Evolutionary conservation across 2,797 vertebrate genomes (phyloP).

Genomic region (Sciurus vulgaris): DNA sequence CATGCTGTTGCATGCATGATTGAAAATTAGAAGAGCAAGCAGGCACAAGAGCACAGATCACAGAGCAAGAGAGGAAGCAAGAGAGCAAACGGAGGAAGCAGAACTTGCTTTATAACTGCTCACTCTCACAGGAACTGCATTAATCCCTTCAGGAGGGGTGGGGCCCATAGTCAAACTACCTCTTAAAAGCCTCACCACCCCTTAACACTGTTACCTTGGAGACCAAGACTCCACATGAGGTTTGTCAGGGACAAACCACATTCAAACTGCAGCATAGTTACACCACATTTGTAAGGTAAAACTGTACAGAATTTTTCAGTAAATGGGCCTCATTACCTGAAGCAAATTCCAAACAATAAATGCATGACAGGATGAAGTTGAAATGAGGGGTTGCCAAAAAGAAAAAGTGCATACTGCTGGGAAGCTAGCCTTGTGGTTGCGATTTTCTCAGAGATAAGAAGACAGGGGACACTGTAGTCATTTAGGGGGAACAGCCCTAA

Average conservation of each 20-base stretch:
- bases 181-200: no score
- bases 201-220: not conserved
- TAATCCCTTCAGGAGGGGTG: not conserved
- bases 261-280: not conserved
- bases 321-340: not conserved
- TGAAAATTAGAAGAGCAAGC: not conserved
- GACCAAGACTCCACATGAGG: not conserved
- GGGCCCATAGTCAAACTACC: not conserved
- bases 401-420: not conserved
- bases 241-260: not conserved
- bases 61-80: not conserved
- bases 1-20: not conserved
- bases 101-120: not conserved
- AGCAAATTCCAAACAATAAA: conserved; percentile 43
- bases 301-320: not conserved
- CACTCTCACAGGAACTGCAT: not conserved
- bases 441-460: not conserved
- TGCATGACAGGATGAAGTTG: not conserved
- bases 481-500: not conserved
- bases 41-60: not conserved
- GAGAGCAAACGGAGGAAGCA: not conserved
- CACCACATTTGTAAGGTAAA: not conserved
- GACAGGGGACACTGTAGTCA: not conserved
- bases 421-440: not conserved
- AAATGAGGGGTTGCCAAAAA: not conserved